A percentile compares a stretch with the other conserved stretches of the same genome.
Evolutionary conservation across 2,113 vertebrate genomes (phyloP).

Genomic region (Onychostoma macrolepis): DNA sequence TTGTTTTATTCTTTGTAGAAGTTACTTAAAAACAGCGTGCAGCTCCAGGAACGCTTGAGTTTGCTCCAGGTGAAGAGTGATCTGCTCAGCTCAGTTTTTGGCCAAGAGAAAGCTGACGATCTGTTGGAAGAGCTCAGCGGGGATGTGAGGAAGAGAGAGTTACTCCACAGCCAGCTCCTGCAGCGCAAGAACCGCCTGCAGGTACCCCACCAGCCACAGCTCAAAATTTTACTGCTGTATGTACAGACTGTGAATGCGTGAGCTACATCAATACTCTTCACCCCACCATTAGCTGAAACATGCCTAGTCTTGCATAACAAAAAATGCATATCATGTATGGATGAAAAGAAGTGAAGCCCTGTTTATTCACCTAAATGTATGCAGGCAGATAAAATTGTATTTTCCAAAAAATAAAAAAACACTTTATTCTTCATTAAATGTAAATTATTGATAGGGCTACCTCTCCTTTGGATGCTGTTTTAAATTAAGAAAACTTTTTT

Average conservation of each 20-base stretch:
- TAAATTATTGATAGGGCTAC: neutral
- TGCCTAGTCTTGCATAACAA: constrained; percentile 1
- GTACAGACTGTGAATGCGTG: neutral
- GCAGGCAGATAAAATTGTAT: neutral
- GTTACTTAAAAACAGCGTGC: constrained; percentile 78
- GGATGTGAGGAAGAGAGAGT: constrained; percentile 79
- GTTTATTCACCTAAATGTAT: neutral
- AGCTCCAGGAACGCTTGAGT: constrained; percentile 81
- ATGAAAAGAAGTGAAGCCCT: neutral
- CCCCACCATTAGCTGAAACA: neutral
- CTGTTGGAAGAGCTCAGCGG: constrained; percentile 76
- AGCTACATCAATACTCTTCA: neutral
- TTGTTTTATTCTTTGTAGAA: constrained; percentile 56
- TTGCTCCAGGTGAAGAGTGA: constrained; percentile 80
- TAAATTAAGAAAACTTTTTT: too few species aligned
- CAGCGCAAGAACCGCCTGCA: constrained; percentile 84
- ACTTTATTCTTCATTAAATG: neutral
- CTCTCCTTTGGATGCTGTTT: neutral
- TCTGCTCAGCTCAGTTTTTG: constrained; percentile 80
- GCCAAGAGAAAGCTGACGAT: constrained; percentile 72
- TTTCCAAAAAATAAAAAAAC: neutral
- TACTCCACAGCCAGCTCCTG: constrained; percentile 81
- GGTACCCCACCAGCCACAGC: constrained; percentile 66
- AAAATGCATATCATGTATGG: neutral
- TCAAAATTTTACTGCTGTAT: neutral